A percentile compares a stretch with the other conserved stretches of the same genome.
These are phyloP conservation scores for Scaptomyza tumidula DNA, from an alignment of 2,888 invertebrate genomes.

Conservation along the genomic window DNA sequence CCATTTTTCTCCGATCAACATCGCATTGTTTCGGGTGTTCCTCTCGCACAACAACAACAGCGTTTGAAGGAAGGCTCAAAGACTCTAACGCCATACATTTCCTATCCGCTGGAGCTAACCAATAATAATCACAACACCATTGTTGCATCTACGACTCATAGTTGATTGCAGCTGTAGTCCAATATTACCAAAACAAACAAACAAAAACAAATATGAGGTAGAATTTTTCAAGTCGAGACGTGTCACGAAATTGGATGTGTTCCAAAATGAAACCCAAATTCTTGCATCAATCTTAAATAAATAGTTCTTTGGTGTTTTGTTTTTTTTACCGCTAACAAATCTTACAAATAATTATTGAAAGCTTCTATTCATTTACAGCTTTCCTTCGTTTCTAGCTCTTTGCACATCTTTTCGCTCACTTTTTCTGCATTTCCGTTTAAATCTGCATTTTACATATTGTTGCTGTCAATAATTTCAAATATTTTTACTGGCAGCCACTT, in stretches of 20 bases:
- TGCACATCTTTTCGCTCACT: neutral
- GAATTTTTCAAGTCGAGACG: constrained; percentile 8
- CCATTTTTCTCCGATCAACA: constrained; percentile 87
- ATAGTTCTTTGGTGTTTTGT: constrained; percentile 36
- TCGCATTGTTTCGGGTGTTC: constrained; percentile 43
- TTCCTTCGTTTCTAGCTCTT: neutral
- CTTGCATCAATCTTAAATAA: constrained; percentile 38
- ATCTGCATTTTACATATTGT: constrained; percentile 43
- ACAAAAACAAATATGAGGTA: neutral
- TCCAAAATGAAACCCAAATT: constrained; percentile 25
- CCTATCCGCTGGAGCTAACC: constrained; percentile 11
- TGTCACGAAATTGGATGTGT: constrained; percentile 39
- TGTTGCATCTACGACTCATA: constrained; percentile 22
- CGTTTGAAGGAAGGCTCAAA: constrained; percentile 39
- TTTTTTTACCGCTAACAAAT: constrained; percentile 34
- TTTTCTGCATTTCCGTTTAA: constrained; percentile 16
- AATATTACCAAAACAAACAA: neutral
- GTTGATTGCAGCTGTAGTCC: constrained; percentile 12
- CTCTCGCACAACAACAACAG: constrained; percentile 27
- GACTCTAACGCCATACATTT: constrained; percentile 47
- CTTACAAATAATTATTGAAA: neutral
- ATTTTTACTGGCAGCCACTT: constrained; percentile 46
- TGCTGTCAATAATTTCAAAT: constrained; percentile 24
- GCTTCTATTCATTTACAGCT: neutral
- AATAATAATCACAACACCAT: neutral